phyloP scores from a whole-genome alignment of 2,113 vertebrate genomes.

The Tetrax tetrax region DNA sequence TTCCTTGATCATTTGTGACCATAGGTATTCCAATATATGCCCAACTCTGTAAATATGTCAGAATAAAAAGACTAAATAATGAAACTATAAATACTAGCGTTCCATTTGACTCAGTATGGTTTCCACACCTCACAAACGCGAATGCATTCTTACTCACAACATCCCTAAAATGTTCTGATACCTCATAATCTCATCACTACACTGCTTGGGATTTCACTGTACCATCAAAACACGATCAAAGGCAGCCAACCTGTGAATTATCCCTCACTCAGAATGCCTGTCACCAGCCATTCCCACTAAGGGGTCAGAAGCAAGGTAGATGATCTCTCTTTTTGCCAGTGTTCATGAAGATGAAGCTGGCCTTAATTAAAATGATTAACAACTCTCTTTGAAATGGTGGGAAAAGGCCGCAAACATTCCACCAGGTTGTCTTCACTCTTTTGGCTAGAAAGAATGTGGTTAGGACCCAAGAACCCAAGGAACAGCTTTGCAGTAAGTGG shows the following conservation, averaged over 20 bases:
- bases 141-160: not conserved
- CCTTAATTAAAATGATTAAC: not conserved
- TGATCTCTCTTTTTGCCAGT: not conserved
- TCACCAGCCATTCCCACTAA: not conserved
- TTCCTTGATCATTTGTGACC: not conserved
- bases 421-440: not conserved
- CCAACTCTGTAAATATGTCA: not conserved
- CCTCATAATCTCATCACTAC: not conserved
- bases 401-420: not conserved
- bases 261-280: not conserved
- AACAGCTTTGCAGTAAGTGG: not conserved
- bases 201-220: not conserved
- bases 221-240: not conserved
- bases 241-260: not conserved
- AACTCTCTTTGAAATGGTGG: not conserved
- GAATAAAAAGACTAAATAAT: not conserved
- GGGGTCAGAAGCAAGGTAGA: not conserved
- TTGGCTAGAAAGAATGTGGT: not conserved
- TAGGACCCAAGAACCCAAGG: not conserved
- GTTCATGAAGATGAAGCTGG: not conserved
- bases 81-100: not conserved
- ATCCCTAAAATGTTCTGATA: not conserved
- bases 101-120: not conserved
- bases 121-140: not conserved
- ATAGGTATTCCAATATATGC: not conserved